phyloP scores from a whole-genome alignment of 1,140 invertebrate species.

The Sesamia nonagrioides region DNA sequence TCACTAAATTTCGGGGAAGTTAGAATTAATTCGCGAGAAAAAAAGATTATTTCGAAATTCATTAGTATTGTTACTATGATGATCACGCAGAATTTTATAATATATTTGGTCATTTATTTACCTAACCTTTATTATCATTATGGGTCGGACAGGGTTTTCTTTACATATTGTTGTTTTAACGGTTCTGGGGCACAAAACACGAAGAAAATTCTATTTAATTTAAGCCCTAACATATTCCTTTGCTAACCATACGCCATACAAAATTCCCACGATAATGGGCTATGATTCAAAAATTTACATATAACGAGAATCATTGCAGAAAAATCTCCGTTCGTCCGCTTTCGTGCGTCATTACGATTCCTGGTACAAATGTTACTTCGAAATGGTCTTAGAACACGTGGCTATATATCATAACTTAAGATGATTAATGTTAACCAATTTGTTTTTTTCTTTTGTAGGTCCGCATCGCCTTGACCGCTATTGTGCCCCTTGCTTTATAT shows the following conservation, averaged over 20 bases:
- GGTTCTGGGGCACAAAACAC: too few relatives aligned
- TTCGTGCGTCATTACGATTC: conserved; percentile 50
- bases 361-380: conserved; percentile 42
- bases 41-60: too few relatives aligned
- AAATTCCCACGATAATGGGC: conserved; percentile 52
- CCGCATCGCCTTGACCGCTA: neutral
- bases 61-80: too few relatives aligned
- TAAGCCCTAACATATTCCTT: conserved; percentile 1
- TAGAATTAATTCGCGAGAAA: too few relatives aligned
- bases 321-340: conserved; percentile 52
- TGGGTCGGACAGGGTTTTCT: too few relatives aligned
- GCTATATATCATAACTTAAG: conserved; percentile 26
- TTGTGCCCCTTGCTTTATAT: neutral
- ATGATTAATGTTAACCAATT: too few relatives aligned
- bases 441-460: too few relatives aligned
- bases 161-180: too few relatives aligned
- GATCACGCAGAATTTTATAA: too few relatives aligned
- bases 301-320: conserved; percentile 59
- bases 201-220: neutral
- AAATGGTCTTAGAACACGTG: conserved; percentile 40
- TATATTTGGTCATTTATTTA: too few relatives aligned
- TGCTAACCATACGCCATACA: conserved; percentile 18
- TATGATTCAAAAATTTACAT: conserved; percentile 62
- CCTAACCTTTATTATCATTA: too few relatives aligned
- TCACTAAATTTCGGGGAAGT: too few relatives aligned